Base-by-base conservation (phyloP, 2,797 vertebrate species). In the Crocidura indochinensis region DNA sequence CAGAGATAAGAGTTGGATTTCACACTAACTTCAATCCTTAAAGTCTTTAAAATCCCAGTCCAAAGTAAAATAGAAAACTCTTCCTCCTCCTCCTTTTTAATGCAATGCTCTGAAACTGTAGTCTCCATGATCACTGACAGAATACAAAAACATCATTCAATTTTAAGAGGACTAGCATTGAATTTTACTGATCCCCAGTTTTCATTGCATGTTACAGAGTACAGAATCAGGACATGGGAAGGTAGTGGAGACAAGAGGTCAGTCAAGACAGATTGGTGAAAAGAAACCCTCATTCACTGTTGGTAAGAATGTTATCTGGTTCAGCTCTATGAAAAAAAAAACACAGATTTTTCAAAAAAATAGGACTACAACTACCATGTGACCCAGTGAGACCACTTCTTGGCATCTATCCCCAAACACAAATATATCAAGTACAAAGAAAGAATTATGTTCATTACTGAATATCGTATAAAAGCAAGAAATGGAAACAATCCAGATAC, bases 11-110 rank as follows among this genome's bases (percentile, higher is more conserved):
- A 4, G 17, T 53, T n/a, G 78, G 77, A 89, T 94, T 91, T 47
- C 78, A 95, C 71, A 82, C 0, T 88, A 47, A 90, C 74, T 75
- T 92, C 78, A 81, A 79, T 73, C 81, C 84, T 94, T 31, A 91
- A 17, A 84, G 20, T 31, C 71, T 93, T 51, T 92, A 47, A 91
- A 95, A 93, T n/a, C 22, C 14, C 53, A 17, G 27, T 17, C 19
- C 60, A 86, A 84, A 64, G 60, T 22, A 22, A 65, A 84, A 84
- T 0, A 27, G 47, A 68, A n/a, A 90, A 74, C 7, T 51, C 10
- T 10, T 67, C 27, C 51, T 84, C 10, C 12, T 67, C 27, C 51
- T 84, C 81, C 72, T 7, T 17, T 26, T 80, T 56, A 27, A 14
- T 1, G 27, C 67, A 76, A 85, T 93, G 38, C 44, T 31, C 19